Conservation (phyloP, 2,113 vertebrate species). For the Noctilio leporinus region DNA sequence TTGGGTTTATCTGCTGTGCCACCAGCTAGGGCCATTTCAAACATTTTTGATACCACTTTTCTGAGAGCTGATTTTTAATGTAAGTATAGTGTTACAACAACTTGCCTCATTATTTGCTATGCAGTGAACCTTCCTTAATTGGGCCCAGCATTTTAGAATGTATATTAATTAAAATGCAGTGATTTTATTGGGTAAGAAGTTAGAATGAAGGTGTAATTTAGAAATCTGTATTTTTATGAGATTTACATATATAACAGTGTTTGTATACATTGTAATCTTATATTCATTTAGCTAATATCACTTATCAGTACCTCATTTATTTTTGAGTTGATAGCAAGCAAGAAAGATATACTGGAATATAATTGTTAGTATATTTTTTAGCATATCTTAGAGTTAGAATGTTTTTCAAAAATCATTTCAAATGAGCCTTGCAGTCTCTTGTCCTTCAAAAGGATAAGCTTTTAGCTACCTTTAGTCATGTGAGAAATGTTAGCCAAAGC, state of each 20-base stretch:
- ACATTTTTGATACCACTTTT: not conserved
- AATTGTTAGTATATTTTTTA: slow-evolving; percentile 49
- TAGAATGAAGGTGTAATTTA: slow-evolving; percentile 38
- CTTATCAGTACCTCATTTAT: slow-evolving; percentile 36
- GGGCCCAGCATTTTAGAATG: slow-evolving; percentile 34
- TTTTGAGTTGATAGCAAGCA: slow-evolving; percentile 28
- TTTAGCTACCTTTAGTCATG: not conserved
- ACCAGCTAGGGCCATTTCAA: no score
- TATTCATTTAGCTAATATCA: slow-evolving; percentile 32
- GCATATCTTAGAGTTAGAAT: not conserved
- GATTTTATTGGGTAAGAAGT: slow-evolving; percentile 22
- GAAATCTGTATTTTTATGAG: slow-evolving; percentile 45
- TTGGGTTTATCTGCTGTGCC: no score
- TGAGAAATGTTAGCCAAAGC: not conserved
- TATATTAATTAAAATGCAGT: slow-evolving; percentile 30
- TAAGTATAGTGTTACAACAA: not conserved
- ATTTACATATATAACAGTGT: not conserved
- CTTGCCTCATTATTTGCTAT: not conserved
- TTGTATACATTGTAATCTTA: slow-evolving; percentile 33
- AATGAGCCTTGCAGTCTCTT: not conserved
- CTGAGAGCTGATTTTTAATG: not conserved
- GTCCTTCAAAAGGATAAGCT: slow-evolving; percentile 5
- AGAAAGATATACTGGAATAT: not conserved
- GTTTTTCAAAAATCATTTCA: slow-evolving; percentile 28
- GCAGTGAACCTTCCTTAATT: not conserved